A percentile compares a stretch with the other conserved stretches of the same genome.
Evolutionary conservation across 2,797 vertebrate species (phyloP).

Genomic region (Siniperca obscura): DNA sequence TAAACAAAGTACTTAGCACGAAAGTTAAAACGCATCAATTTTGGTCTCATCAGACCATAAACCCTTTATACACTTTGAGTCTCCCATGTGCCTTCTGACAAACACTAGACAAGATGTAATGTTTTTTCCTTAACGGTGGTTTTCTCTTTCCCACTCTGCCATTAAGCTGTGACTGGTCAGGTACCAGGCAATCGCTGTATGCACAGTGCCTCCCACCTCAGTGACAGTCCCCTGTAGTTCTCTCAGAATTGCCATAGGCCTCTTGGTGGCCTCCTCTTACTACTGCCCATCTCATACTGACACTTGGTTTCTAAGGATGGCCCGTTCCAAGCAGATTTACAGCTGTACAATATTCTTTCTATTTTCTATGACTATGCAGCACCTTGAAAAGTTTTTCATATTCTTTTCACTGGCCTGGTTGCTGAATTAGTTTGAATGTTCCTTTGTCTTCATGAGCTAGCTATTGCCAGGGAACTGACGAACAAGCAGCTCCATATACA

Average conservation of each 20-base stretch:
- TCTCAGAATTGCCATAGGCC: not conserved
- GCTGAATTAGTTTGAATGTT: not conserved
- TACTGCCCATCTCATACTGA: not conserved
- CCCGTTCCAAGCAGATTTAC: not conserved
- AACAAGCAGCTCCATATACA: not conserved
- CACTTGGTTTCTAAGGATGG: not conserved
- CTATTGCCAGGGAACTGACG: not conserved
- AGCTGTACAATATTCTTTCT: not conserved
- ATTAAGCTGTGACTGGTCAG: not conserved
- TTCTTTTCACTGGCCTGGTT: not conserved
- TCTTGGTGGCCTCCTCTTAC: not conserved
- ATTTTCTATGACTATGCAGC: not conserved
- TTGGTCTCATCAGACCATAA: not conserved
- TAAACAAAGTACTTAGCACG: not conserved
- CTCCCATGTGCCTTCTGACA: not conserved
- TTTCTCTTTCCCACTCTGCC: not conserved
- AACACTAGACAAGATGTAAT: not conserved
- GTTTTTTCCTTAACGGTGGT: not conserved
- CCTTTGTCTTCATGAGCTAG: not conserved
- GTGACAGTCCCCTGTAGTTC: not conserved
- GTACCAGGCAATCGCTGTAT: not conserved
- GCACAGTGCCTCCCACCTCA: not conserved
- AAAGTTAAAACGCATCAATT: not conserved
- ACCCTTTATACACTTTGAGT: not conserved
- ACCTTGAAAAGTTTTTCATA: not conserved